Base-by-base conservation (phyloP, 1,140 invertebrate species). In the Odontomachus brunneus region DNA sequence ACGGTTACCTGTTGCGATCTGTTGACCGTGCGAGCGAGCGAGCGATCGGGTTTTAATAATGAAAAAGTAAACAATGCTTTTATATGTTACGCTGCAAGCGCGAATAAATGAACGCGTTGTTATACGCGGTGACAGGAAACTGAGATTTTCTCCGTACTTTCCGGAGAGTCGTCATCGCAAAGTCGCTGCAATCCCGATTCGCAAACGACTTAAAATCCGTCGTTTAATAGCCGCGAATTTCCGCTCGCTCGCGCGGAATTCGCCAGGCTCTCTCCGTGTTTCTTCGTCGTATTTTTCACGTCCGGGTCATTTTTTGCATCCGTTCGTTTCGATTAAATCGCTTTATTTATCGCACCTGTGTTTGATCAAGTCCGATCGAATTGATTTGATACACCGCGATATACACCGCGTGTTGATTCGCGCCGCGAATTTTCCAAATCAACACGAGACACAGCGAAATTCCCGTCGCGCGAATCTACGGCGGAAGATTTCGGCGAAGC, bases 1-100 rank as follows among this genome's bases (percentile, higher is more conserved):
- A 80, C 65, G 75, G 65, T 80, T 80, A 80, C 75, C 75, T 80
- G 75, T 80, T 80, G 75, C 75, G 75, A 80, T 80, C 75, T 80
- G 75, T 80, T 80, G 75, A 80, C 75, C 29, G 65, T 80, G 29
- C 51, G 66, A 80, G 51, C 75, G 66, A 80, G 51, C 75, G 51
- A 69, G 24, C 75, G 75, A 80, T 80, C 63, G 65, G 65, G 22
- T 69, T 80, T 80, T 80, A 80, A 80, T 80, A 67, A 80, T 80
- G 65, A 69, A 80, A 80, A 55, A 29, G 33, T 55, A 69, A 80
- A 80, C 55, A 80, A 71, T 71, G 53, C 65, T 80, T n/a, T 80
- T 80, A 59, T 80, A 59, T 19, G 75, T 57, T 29, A 48, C 63
- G 57, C 51, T 76, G 71, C 33, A 69, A 57, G 19, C 71, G 22